Base-by-base conservation (phyloP, 2,888 invertebrate genomes). In the Drosophila greeni region DNA sequence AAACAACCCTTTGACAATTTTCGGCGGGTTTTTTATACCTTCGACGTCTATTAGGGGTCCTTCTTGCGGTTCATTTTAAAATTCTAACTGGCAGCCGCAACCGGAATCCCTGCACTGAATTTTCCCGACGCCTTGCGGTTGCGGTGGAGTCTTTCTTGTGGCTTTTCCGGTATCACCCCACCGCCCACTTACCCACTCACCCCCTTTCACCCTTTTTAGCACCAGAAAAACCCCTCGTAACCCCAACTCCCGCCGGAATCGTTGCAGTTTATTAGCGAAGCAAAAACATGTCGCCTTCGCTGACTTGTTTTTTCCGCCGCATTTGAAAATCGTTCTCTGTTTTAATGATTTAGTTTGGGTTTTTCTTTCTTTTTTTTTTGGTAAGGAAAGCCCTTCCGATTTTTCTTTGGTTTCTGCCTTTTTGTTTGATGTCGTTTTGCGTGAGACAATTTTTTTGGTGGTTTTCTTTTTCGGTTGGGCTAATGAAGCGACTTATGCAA, bases 401-500 rank as follows among this genome's bases (percentile, higher is more conserved):
- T 48, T 68, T 57, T 66, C 65, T 60, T 53, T 56, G 39, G 55
- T 60, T 53, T 61, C 61, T 51, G 49, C 59, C 53, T 60, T 74
- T 59, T 59, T 59, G 67, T 79, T 82, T 79, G 76, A 74, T 79
- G 72, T 80, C 62, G 55, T 62, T 42, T 70, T 59, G 82, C 67
- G 56, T 68, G 62, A 52, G 66, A 70, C 47, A 57, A 56, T 73
- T 66, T 55, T 43, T 58, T 48, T 54, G 42, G 48, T 31, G 59
- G 45, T 18, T 37, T 40, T 37, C 33, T 24, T 31, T 60, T 47
- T 20, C 20, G 54, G 70, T 45, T n/a, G 48, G 66, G 70, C 84
- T 80, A 80, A 80, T 80, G 84, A 80, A 80, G 82, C 80, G 76
- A 79, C 79, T 83, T 82, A 82, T 81, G 84, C 84, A 84, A 67